Percentiles rank a stretch among this genome's conserved stretches.
Evolutionary conservation across 2,888 invertebrate species (phyloP).

Genomic region (Metallyticus violacea): DNA sequence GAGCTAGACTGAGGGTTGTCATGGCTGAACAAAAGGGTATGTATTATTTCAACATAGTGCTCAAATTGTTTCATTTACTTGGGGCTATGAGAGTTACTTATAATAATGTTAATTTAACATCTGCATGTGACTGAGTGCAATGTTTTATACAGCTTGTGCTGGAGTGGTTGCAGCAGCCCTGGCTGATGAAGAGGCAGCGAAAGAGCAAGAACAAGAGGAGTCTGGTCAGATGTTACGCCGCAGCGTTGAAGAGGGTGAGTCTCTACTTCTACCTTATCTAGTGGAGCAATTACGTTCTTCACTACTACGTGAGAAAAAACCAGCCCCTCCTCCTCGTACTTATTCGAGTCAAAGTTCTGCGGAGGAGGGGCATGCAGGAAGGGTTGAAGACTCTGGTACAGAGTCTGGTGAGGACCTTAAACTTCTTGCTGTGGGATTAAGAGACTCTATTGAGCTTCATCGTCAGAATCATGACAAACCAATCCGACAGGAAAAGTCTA

Average conservation of each 20-base stretch:
- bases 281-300: constrained; percentile 48
- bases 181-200: constrained; percentile 39
- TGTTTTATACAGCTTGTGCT: constrained; percentile 47
- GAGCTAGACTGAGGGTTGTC: constrained; percentile 76
- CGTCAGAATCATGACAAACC: constrained; percentile 37
- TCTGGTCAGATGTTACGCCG: constrained; percentile 5
- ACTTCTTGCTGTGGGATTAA: constrained; percentile 52
- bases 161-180: constrained; percentile 53
- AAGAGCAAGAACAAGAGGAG: constrained; percentile 44
- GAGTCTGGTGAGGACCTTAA: constrained; percentile 69
- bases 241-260: constrained; percentile 64
- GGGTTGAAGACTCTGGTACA: constrained; percentile 61
- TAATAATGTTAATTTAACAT: neutral
- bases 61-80: too few relatives aligned
- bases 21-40: constrained; percentile 87
- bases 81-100: neutral
- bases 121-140: neutral
- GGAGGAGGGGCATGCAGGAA: constrained; percentile 9
- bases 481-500: neutral
- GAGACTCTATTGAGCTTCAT: constrained; percentile 53
- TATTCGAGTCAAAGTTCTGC: neutral
- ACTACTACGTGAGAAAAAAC: constrained; percentile 41
- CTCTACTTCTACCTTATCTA: constrained; percentile 58
- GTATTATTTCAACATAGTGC: constrained; percentile 19
- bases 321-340: constrained; percentile 3